Percentiles rank a stretch among this genome's conserved stretches.
Conservation (phyloP, 2,113 vertebrate species). For the Notarius lentiginosus region DNA sequence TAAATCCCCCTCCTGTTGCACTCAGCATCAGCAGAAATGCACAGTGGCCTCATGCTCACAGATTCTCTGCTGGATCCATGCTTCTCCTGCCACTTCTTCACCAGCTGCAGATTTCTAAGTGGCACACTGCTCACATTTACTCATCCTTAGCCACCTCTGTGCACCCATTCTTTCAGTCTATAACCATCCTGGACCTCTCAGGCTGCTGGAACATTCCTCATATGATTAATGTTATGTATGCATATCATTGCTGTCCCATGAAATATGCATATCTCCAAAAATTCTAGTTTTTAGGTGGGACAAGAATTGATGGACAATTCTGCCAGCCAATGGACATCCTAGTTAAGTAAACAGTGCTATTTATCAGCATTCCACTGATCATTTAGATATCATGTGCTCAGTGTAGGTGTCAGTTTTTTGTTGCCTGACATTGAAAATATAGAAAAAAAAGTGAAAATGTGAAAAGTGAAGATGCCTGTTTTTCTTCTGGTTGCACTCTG, state of each 20-base stretch:
- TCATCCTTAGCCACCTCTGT: conserved; percentile 4
- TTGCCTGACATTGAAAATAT: not conserved
- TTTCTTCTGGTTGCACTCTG: not conserved
- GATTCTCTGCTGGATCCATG: conserved; percentile 18
- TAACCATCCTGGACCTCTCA: not conserved
- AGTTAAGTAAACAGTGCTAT: not conserved
- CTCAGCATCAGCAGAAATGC: conserved; percentile 38
- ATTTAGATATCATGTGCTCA: not conserved
- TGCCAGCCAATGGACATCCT: not conserved
- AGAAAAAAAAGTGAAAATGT: not conserved
- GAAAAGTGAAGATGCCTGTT: not conserved
- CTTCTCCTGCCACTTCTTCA: conserved; percentile 22
- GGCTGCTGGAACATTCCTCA: not conserved
- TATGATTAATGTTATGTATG: not conserved
- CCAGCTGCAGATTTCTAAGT: conserved; percentile 33
- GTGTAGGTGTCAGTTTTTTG: not conserved
- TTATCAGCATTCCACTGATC: not conserved
- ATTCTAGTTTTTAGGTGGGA: no score
- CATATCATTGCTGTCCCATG: not conserved
- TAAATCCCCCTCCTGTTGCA: conserved; percentile 39
- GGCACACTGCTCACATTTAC: conserved; percentile 11
- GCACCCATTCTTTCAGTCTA: not conserved
- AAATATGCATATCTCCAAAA: not conserved
- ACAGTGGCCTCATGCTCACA: not conserved
- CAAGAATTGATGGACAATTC: not conserved